Conservation (phyloP, 2,113 vertebrate genomes). For the Albula goreensis region DNA sequence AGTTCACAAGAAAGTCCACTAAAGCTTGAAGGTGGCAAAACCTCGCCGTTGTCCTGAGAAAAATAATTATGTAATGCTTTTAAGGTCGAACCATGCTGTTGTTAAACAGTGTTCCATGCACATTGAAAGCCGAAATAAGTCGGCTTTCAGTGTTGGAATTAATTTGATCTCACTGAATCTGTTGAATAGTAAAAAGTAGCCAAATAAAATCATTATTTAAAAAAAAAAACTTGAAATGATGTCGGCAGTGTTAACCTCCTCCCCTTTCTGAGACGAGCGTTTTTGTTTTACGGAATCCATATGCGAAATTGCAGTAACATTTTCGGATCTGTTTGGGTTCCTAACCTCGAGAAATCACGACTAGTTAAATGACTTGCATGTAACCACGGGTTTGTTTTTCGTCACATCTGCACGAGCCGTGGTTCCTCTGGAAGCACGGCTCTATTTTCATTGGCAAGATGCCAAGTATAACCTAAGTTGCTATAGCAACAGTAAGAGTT, state of each 20-base stretch:
- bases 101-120: background rate
- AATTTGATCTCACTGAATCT: background rate
- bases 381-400: constrained; percentile 17
- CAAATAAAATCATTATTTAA: too few relatives aligned
- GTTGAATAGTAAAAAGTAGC: background rate
- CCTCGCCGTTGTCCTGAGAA: background rate
- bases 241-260: background rate
- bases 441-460: constrained; percentile 72
- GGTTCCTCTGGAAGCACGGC: constrained; percentile 38
- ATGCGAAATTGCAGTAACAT: constrained; percentile 2
- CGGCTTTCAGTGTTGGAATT: background rate
- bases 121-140: background rate
- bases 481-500: constrained; percentile 81
- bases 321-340: background rate
- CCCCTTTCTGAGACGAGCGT: background rate
- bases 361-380: background rate
- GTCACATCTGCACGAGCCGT: constrained; percentile 26
- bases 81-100: constrained; percentile 5
- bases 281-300: constrained; percentile 1
- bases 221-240: background rate
- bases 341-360: constrained; percentile 1
- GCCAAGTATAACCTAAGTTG: constrained; percentile 83
- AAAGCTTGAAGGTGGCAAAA: background rate
- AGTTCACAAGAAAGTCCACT: constrained; percentile 1
- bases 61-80: constrained; percentile 16